Evolutionary conservation across 2,888 invertebrate species (phyloP), one percentile per base, ranked within the genome.

Genomic region (Hypena proboscidalis): DNA sequence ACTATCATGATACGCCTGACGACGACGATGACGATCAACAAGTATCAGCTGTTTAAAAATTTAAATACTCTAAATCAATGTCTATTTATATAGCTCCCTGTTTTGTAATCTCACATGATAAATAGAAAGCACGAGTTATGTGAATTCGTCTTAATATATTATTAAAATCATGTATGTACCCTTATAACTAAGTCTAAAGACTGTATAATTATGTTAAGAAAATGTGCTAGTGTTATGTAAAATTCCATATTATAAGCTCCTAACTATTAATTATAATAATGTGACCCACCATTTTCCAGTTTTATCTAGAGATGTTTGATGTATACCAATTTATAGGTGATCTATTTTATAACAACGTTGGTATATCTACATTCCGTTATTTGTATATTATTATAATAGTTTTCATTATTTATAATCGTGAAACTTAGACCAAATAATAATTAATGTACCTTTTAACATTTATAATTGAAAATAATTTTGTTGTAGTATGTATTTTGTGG

Each of bases 401-500:
- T 83, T 83, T 83, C 82, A 82, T 85, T 87, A 88, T 90, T 90
- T 87, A 85, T 75, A 83, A 76, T 81, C 80, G 82, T 85, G 87
- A 87, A 90, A 90, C 89, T 87, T 89, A 90, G 90, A 90, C 90
- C 90, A 90, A 90, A 90, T 90, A 90, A 90, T 90, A 90, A 90
- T 88, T 90, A 90, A 87, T 85, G 90, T 90, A 90, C 88, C 89
- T 90, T 90, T 86, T 87, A 89, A 85, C 83, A 79, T 79, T 85
- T 84, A 83, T 80, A 77, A 81, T 83, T 81, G 73, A 76, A 62
- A 76, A 80, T 83, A 72, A 83, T 85, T 82, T 81, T 81, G 77
- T 80, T 74, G 70, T 84, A 82, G 81, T 74, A 72, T 73, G 81
- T 80, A 77, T 76, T 80, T 81, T 83, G 83, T 84, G 86, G 90